Base-by-base conservation (phyloP, 1,140 invertebrate species). In the Mylabris phalerata region DNA sequence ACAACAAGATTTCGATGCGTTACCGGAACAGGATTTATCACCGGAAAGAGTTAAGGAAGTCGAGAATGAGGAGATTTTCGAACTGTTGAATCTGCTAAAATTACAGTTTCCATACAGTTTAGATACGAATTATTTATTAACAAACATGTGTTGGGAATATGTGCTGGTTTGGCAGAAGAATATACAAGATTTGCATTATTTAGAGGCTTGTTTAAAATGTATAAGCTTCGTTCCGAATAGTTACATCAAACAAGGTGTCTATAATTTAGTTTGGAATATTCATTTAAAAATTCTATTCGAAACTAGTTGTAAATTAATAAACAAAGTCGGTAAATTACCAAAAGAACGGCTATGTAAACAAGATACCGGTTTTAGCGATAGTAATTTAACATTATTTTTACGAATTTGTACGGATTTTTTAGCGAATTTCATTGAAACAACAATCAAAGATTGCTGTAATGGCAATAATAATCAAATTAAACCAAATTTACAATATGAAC, bases 91-190 rank as follows among this genome's bases (percentile, higher is more conserved):
- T 9, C 66, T 86, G 19, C 73, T 91, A 24, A 82, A 83, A 41
- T 78, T 80, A 41, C 84, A 89, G 73, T 95, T 95, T 73, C 92
- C 92, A 1, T 85, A 92, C 55, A 95, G 91, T 75, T 79, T 95
- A 39, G 83, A 87, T 25, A 82, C 85, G 32, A 85, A 87, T 66
- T 82, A 88, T 38, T 73, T 96, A 27, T 74, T 95, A 39, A 83
- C 86, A 9, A 93, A 95, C 73, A 85, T 94, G 78, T 85, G 84
- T 64, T 96, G 93, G 93, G 92, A 95, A 71, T 92, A 90, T 75
- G 82, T 89, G 55, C 81, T 89, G 59, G 80, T 81, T 50, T 96
- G 93, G 93, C 87, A 88, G 71, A 90, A 88, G 74, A 82, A 87
- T 63, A 81, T 87, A 56, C 79, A 85, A 47, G 79, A 82, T 51